Evolutionary conservation across 92 coral and sea anemone species (phyloP).

Genomic region (Desmophyllum pertusum): DNA sequence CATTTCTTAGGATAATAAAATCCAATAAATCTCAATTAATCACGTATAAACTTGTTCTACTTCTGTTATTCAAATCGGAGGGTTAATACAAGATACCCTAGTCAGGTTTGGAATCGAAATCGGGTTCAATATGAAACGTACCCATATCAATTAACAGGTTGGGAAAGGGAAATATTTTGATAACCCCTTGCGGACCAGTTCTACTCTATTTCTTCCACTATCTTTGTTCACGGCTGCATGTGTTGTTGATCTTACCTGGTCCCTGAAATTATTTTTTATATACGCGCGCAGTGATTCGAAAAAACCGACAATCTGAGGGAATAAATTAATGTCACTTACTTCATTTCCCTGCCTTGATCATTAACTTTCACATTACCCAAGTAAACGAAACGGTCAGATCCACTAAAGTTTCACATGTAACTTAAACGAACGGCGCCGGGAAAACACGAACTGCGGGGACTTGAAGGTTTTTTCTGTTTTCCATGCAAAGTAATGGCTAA

Average conservation of each 20-base stretch:
- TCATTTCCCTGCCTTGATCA: background rate
- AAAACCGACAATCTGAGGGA: background rate
- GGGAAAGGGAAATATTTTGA: slow-evolving; percentile 35
- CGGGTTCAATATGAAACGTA: background rate
- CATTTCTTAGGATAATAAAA: background rate
- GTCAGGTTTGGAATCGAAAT: background rate
- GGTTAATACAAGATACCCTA: background rate
- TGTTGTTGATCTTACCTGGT: background rate
- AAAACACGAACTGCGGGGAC: background rate
- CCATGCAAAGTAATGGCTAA: slow-evolving; percentile 34
- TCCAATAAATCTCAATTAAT: background rate
- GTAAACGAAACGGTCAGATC: background rate
- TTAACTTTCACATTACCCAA: background rate
- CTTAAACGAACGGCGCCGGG: background rate
- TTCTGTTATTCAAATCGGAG: background rate
- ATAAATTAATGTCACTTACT: slow-evolving; percentile 16
- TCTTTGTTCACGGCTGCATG: background rate
- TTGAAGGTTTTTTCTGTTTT: background rate
- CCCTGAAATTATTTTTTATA: background rate
- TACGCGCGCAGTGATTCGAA: background rate
- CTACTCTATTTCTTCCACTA: background rate
- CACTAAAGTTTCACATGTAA: slow-evolving; percentile 1
- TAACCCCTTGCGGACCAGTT: slow-evolving; percentile 24
- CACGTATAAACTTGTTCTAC: background rate
- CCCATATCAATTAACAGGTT: slow-evolving; percentile 6